A percentile compares a stretch with the other conserved stretches of the same genome.
These are phyloP conservation scores for Schizothorax lantsangensis DNA, from an alignment of 2,797 vertebrate genomes.

Conservation along the genomic window DNA sequence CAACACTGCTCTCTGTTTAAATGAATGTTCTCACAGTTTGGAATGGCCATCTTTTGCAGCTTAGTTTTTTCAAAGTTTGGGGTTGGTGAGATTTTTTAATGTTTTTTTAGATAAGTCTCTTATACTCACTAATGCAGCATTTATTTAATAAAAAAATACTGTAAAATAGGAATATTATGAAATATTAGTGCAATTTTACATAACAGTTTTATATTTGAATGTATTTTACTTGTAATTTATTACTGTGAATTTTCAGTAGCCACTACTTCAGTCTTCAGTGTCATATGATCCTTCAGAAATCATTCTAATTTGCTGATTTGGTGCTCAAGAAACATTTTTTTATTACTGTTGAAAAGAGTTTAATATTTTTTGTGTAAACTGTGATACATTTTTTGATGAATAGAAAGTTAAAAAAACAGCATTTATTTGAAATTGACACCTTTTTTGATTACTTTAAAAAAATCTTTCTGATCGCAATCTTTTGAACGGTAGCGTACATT, in stretches of 20 bases:
- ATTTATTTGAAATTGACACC: too few species aligned
- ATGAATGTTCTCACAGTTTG: background rate
- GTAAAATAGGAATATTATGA: background rate
- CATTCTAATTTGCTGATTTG: background rate
- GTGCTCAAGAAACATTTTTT: background rate
- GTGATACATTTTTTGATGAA: background rate
- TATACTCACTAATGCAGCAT: background rate
- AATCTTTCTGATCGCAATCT: too few species aligned
- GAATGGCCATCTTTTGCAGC: too few species aligned
- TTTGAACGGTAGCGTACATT: background rate
- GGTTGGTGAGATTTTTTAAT: background rate
- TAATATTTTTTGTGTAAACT: background rate
- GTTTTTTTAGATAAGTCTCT: background rate
- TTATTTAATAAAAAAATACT: background rate
- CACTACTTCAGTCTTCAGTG: too few species aligned
- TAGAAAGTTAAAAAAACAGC: too few species aligned
- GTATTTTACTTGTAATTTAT: background rate
- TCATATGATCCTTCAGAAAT: background rate
- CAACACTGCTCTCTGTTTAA: background rate
- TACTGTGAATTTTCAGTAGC: background rate
- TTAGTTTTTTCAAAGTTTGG: background rate
- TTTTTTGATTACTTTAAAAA: too few species aligned
- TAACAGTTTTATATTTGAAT: background rate
- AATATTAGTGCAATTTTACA: background rate
- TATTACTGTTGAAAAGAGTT: background rate